phyloP scores from a whole-genome alignment of 2,113 vertebrate genomes.

The Forbesichthys agassizii region DNA sequence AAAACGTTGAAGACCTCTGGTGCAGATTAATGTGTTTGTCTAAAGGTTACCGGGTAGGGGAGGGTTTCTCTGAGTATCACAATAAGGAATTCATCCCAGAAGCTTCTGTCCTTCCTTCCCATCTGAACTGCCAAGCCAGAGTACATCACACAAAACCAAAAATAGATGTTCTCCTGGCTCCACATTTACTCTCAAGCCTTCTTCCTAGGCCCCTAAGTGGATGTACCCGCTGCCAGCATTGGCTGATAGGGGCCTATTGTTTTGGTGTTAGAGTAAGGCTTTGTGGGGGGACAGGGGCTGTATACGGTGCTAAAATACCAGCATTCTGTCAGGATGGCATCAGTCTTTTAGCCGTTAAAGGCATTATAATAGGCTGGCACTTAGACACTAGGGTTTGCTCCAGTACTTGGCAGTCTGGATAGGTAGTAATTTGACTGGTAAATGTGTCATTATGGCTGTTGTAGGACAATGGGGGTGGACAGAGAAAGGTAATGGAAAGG shows the following conservation, averaged over 20 bases:
- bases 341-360: slow-evolving; percentile 46
- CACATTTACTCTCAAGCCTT: slow-evolving; percentile 20
- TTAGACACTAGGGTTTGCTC: slow-evolving; percentile 48
- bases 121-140: slow-evolving; percentile 24
- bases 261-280: slow-evolving; percentile 42
- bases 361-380: slow-evolving; percentile 56
- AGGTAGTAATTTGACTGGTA: slow-evolving; percentile 73
- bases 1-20: not conserved
- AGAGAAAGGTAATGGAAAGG: slow-evolving; percentile 21
- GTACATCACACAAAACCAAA: slow-evolving; percentile 44
- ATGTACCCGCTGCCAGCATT: slow-evolving; percentile 29
- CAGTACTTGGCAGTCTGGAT: slow-evolving; percentile 58
- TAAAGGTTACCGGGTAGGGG: slow-evolving; percentile 36
- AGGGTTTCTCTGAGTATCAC: slow-evolving; percentile 29
- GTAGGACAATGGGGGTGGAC: slow-evolving; percentile 49
- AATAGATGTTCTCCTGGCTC: slow-evolving; percentile 40
- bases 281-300: slow-evolving; percentile 33
- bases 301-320: slow-evolving; percentile 40
- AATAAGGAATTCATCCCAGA: slow-evolving; percentile 35
- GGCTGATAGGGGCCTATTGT: slow-evolving; percentile 35
- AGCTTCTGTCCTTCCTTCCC: slow-evolving; percentile 36
- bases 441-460: slow-evolving; percentile 73
- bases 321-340: slow-evolving; percentile 57
- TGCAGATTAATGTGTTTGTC: slow-evolving; percentile 64
- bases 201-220: slow-evolving; percentile 26